Conservation (phyloP, 2,113 vertebrate species). For the Genyomyrus donnyi region DNA sequence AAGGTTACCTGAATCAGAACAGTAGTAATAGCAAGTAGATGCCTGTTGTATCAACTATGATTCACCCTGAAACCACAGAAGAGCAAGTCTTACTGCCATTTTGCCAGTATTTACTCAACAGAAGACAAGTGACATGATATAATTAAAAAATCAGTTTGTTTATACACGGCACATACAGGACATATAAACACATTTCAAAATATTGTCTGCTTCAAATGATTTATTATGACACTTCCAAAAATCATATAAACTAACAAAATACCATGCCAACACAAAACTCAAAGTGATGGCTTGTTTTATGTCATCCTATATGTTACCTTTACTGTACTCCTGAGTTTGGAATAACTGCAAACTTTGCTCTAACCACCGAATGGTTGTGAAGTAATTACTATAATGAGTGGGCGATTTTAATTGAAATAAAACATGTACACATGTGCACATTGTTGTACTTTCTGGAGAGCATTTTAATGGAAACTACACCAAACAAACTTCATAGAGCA, state of each 20-base stretch:
- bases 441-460: not conserved
- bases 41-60: slow-evolving; percentile 15
- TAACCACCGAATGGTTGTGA: not conserved
- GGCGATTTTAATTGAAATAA: not conserved
- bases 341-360: not conserved
- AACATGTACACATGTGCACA: not conserved
- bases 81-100: not conserved
- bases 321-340: not conserved
- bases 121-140: not conserved
- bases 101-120: not conserved
- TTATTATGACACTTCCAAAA: not conserved
- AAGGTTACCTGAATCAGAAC: slow-evolving; percentile 24
- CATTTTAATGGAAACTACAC: not conserved
- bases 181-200: slow-evolving; percentile 2
- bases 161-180: not conserved
- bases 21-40: not conserved
- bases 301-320: not conserved
- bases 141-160: not conserved
- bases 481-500: not conserved
- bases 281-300: not conserved
- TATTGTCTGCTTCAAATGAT: not conserved
- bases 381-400: not conserved
- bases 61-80: slow-evolving; percentile 20
- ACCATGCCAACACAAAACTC: not conserved
- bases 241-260: slow-evolving; percentile 3